Conservation (phyloP, 2,888 invertebrate genomes). For the Cryptus armator region DNA sequence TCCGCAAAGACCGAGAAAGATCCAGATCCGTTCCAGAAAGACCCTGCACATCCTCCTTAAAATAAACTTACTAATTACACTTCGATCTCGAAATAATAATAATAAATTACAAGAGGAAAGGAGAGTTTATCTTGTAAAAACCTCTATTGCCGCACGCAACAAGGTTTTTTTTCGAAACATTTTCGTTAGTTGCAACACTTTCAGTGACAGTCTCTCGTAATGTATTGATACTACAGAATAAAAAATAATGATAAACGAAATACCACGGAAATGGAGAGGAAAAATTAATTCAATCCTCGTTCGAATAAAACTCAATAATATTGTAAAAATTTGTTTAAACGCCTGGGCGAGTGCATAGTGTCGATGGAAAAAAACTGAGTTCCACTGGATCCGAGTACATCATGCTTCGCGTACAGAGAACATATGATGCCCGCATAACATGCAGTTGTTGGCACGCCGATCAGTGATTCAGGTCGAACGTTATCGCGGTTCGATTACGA, state of each 20-base stretch:
- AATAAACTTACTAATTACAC: background rate
- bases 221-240: background rate
- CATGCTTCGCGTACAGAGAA: background rate
- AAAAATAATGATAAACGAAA: background rate
- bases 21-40: too few relatives aligned
- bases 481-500: constrained; percentile 55
- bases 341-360: background rate
- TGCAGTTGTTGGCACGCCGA: constrained; percentile 49
- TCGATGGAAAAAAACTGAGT: background rate
- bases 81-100: background rate
- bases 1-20: too few relatives aligned
- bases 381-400: constrained; percentile 40
- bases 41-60: background rate
- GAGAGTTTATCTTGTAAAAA: background rate
- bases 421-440: constrained; percentile 59
- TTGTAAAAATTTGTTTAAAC: background rate
- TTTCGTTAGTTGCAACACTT: background rate
- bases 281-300: background rate
- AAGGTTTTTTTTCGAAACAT: background rate
- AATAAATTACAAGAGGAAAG: background rate
- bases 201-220: background rate
- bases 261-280: background rate
- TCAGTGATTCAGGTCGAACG: constrained; percentile 61
- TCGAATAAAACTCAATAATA: background rate
- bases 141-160: too few relatives aligned